Base-by-base conservation (phyloP, 2,888 invertebrate genomes). In the Leptodirus hochenwartii region DNA sequence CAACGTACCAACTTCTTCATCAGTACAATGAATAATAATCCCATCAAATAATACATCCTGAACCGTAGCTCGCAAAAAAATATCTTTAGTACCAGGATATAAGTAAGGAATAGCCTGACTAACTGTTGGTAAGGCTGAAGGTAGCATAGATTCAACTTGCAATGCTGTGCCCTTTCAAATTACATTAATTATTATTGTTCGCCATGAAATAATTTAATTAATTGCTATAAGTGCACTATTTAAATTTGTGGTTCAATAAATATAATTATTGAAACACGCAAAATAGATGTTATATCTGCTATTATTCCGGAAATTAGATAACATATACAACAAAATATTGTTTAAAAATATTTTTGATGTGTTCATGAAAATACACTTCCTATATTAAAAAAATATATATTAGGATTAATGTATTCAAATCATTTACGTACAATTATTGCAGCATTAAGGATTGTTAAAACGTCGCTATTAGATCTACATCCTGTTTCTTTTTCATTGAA, bases 11-110 rank as follows among this genome's bases (percentile, higher is more conserved):
- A 64, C 47, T 23, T 53, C 55, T 24, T 56, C 51, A 1, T 55
- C 50, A 22, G 55, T 52, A 35, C 70, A 69, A 37, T 57, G 58
- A 11, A 71, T 47, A 34, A 51, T 58, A 11, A 66, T 41, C 3
- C 71, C 71, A 9, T 63, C 58, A 37, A 70, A 71, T 27, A 71
- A 53, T 11, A 71, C 44, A 22, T 69, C 65, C 17, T 49, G 55
- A 0, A 60, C 62, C 31, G 54, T 59, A 3, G 56, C 58, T 13
- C 56, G 56, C 23, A 63, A 32, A 45, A 70, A 70, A 0, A 64
- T 56, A 27, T 60, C 61, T 1, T 51, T 54, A 2, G 58, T 47
- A 33, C 55, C 54, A 1, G 58, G 47, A 47, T 66, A 69, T 39
- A 69, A 54, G 35, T 57, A 56, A 11, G 57, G 58, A 22, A 69